Conservation (phyloP, 2,113 vertebrate genomes). For the Dicerorhinus sumatrensis region DNA sequence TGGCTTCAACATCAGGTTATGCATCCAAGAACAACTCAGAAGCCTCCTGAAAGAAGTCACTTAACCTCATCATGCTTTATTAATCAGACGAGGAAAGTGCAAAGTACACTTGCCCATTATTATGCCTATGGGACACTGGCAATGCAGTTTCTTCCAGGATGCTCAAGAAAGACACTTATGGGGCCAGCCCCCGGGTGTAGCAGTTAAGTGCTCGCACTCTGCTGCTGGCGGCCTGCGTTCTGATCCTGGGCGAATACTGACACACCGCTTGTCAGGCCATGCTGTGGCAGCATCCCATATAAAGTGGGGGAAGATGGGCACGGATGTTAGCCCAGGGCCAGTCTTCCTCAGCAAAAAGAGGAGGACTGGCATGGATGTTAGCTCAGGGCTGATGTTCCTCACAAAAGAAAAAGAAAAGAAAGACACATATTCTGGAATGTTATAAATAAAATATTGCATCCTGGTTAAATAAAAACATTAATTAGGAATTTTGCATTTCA, state of each 20-base stretch:
- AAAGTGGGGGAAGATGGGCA: no score
- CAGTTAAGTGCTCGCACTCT: no score
- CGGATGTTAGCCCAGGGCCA: no score
- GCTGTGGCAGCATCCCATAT: no score
- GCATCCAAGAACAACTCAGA: neutral
- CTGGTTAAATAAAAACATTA: neutral
- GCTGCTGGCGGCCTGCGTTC: no score
- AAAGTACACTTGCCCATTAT: neutral
- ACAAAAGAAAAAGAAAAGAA: no score
- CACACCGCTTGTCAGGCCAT: no score
- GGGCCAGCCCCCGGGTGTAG: no score
- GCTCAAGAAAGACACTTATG: neutral
- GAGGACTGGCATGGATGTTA: no score
- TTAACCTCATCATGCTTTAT: conserved; percentile 44
- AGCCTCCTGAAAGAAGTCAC: neutral
- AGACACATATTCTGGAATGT: neutral
- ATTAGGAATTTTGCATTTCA: neutral
- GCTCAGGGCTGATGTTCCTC: no score
- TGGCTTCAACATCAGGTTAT: neutral
- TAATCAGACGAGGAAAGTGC: conserved; percentile 47
- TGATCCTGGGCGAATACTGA: no score
- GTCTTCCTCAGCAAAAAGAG: no score
- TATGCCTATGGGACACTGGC: neutral
- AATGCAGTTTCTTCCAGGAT: neutral
- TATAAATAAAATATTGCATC: neutral